Evolutionary conservation across 2,888 invertebrate species (phyloP), one percentile per base, ranked within the genome.

Genomic region (Ormia ochracea): DNA sequence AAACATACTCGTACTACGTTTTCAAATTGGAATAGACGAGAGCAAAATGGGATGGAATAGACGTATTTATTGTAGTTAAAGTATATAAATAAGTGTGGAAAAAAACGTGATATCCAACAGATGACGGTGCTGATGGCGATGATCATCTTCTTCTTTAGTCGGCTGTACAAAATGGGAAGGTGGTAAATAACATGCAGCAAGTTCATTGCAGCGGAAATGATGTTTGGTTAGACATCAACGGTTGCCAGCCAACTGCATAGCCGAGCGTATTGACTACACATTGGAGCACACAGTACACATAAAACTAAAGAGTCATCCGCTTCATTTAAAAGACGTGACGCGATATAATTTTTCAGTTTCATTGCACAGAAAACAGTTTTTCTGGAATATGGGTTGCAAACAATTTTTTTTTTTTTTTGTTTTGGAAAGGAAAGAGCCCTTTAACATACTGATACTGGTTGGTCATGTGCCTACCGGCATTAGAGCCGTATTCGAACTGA

Each of bases 131-230:
- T 48, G 36, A 36, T 21, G 33, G 48, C 17, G 0, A 66, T 56
- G 4, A 50, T 70, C 9, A 56, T 52, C 9, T 28, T 33, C 33
- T 58, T 66, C 9, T 38, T 38, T 9, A 31, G 38, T 65, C 12
- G 33, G 28, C 23, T 63, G 3, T n/a, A 43, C 28, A 36, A 65
- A 61, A 54, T 56, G 41, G 26, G 52, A 58, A 66, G 65, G 70
- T 72, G 70, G 54, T 50, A 70, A 66, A 79, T 33, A 70, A 79
- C 70, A 45, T 66, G 17, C 50, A 65, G 74, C 33, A 65, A 54
- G 61, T 72, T 76, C 70, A 76, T 54, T 75, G 79, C 75, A 75
- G 75, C 79, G 79, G 75, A 79, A 65, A 70, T 59, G 59, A 75
- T 59, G 70, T 79, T 75, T 75, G 79, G 74, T 66, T 70, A 70